Base-by-base conservation (phyloP, 2,797 vertebrate species). In the Varecia variegata region DNA sequence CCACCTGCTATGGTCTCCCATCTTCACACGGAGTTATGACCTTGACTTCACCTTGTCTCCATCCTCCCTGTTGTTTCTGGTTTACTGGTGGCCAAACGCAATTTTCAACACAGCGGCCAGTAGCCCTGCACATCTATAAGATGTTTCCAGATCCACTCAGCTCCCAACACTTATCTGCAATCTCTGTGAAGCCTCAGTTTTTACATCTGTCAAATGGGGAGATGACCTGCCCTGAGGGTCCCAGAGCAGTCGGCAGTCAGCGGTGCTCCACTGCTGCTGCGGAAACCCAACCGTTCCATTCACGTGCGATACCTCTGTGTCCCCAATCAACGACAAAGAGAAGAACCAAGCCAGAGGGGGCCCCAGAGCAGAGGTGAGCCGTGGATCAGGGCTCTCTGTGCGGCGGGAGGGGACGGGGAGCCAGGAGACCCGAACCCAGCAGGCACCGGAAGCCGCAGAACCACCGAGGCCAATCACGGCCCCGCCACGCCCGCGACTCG, bases 381-480 rank as follows among this genome's bases (percentile, higher is more conserved):
- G n/a, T 88, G 97, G 97, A 80, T 84, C 97, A 96, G 95, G 94
- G 79, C 93, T 92, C 83, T 97, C 94, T 92, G 87, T 88, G 96
- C 83, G 27, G 88, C 56, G 87, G 98, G 93, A 68, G 98, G 76
- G 67, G 93, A 97, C 47, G 86, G 94, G 90, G 27, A 98, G 97
- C 94, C 65, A 95, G 96, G 97, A 97, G 97, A 96, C 98, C 98
- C 97, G 96, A 97, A 98, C 98, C 97, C 98, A 96, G 97, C 97
- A 97, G 98, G 97, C 97, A 96, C 96, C 96, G 93, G 98, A 98
- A 98, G 97, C 97, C 40, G 95, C 97, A 97, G 98, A 97, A 97
- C 97, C 91, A 98, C 98, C 96, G 96, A 97, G 98, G 97, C 98
- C 98, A 98, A 99, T 98, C 98, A 98, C 88, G 95, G 98, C 98